Evolutionary conservation across 2,888 invertebrate species (phyloP), one percentile per base, ranked within the genome.

Genomic region (Griposia aprilina): DNA sequence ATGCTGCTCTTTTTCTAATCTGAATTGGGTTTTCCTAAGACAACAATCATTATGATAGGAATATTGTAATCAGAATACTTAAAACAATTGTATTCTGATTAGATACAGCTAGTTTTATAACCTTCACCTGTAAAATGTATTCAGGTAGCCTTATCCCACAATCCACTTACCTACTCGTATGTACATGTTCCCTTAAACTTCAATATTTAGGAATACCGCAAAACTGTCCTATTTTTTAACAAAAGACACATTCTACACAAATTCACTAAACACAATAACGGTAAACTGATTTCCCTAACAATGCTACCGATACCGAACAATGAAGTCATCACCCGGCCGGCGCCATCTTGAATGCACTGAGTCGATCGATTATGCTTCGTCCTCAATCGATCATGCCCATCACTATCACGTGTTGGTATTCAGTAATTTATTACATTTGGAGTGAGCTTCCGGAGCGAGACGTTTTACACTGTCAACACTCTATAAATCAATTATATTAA

Each of bases 401-500:
- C 91, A 90, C 94, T 94, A 94, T 94, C 93, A 88, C 85, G 90
- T 87, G 89, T 87, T 89, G 80, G 87, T 92, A 92, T 90, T 91
- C 93, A 91, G 91, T 95, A 94, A 95, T 95, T 94, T 94, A 95
- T 96, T 94, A 95, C 94, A 94, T 94, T 94, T 94, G 93, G 92
- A 92, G 92, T 92, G 90, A 92, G 94, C 94, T 94, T 95, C 95
- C 96, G 96, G 95, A 94, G 91, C 91, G 74, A 74, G 86, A 88
- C 88, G 62, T 89, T 89, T 89, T 93, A 93, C 93, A 91, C 85
- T 92, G 95, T 96, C 95, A 95, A 95, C 95, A 95, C 94, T 93
- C 94, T 94, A 95, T 96, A 96, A 95, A 96, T 96, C 96, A 95
- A 96, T 96, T 96, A 96, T 89, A 92, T 88, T 89, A 92, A 92